Base-by-base conservation (phyloP, 1,140 invertebrate genomes). In the Potamilus streckersoni region DNA sequence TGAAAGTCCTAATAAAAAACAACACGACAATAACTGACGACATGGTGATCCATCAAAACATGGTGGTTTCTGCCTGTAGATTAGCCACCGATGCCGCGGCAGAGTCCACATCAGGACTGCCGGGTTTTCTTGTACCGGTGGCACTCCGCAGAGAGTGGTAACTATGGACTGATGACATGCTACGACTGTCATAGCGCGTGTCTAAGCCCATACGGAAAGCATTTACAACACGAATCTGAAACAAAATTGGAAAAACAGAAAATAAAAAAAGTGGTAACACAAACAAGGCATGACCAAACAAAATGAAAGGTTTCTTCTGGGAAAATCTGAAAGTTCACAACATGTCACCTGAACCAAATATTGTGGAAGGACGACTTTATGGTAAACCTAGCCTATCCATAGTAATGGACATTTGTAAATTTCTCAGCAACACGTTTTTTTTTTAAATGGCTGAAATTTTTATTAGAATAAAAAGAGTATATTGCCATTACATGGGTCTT, bases 161-260 rank as follows among this genome's bases (percentile, higher is more conserved):
- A 80, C 88, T 89, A 79, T 88, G 85, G 58, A 88, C 79, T 67
- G 88, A 90, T 58, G 87, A 85, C 74, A 90, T 79, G 81, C 88
- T 89, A 85, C 81, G 86, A 73, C 83, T 88, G 83, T 98, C 96
- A 89, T 95, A 95, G 89, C 96, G 95, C 91, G 95, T 93, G 93
- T 98, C 97, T 92, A 98, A 93, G 90, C 96, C 97, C 93, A 98
- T 96, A 91, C 97, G 96, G 93, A 98, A 98, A 92, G 97, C 97
- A 93, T 98, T 98, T 92, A 98, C 96, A 93, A 98, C 97, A 93
- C 97, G 96, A 91, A 98, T 98, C 96, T 97, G 94, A 86, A 94
- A 74, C 27, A 78, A 77, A 79, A 79, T 76, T 59, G 74, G 79
- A 70, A 78, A 74, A 74, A 74, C 58, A 60, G 49, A 38, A 20